Evolutionary conservation across 2,888 invertebrate species (phyloP).

Genomic region (Hesperia comma): DNA sequence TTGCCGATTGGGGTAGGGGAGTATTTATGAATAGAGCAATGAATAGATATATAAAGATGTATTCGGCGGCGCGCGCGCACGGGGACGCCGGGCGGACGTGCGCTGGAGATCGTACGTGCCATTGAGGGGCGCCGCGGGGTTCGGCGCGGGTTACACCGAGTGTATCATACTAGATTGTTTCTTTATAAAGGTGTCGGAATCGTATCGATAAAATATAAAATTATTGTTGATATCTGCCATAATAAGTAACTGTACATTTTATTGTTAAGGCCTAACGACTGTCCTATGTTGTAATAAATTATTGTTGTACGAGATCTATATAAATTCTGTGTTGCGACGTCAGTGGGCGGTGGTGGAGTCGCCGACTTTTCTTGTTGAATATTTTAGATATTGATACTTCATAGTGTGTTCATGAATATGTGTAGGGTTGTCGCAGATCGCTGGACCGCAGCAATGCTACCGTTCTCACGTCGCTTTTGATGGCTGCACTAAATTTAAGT

Average conservation of each 20-base stretch:
- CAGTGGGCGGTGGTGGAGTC: conserved; percentile 34
- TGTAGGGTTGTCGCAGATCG: conserved; percentile 50
- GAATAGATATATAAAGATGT: conserved; percentile 49
- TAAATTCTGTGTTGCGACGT: conserved; percentile 24
- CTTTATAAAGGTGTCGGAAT: conserved; percentile 74
- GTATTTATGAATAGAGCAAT: conserved; percentile 64
- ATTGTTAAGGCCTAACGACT: conserved; percentile 82
- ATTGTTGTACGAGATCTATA: conserved; percentile 61
- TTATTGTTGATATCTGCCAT: conserved; percentile 83
- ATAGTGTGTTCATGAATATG: conserved; percentile 65
- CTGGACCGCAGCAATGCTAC: conserved; percentile 49
- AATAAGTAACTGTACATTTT: conserved; percentile 80
- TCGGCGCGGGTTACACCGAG: conserved; percentile 61
- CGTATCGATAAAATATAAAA: conserved; percentile 70
- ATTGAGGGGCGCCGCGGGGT: conserved; percentile 55
- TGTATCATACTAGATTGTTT: conserved; percentile 68
- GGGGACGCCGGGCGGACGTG: conserved; percentile 34
- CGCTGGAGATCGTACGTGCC: conserved; percentile 60
- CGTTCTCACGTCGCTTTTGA: conserved; percentile 55
- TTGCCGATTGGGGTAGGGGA: conserved; percentile 51
- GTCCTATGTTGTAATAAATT: conserved; percentile 74
- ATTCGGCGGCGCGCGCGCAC: conserved; percentile 43
- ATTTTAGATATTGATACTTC: conserved; percentile 59
- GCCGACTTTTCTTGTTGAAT: conserved; percentile 61
- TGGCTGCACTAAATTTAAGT: conserved; percentile 42